Evolutionary conservation across 2,888 invertebrate genomes (phyloP), one percentile per base, ranked within the genome.

Genomic region (Trichacis sp.): DNA sequence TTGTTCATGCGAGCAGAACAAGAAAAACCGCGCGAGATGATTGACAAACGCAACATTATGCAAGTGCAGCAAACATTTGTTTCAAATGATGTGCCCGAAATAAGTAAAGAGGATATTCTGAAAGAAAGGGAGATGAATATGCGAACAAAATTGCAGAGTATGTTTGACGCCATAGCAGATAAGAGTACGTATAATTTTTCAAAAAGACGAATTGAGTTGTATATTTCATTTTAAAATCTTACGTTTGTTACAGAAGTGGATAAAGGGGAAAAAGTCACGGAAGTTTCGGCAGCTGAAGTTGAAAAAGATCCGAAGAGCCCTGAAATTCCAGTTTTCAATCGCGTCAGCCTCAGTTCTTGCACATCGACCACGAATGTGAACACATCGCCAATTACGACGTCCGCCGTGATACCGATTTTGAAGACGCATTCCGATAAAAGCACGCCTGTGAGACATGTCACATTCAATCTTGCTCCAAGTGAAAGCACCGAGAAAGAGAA

Each of bases 101-200:
- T 84, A n/a, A 79, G 78, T 33, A 84, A 78, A 49, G 78, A 79
- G 15, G 84, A 84, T 47, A 80, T 84, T 48, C 70, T 77, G 1
- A 77, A 79, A 38, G 83, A 83, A 82, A 74, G 83, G n/a, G 77
- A 83, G 61, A 83, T 77, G 0, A 83, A 81, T 45, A 82, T 84
- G 82, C 78, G 77, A 29, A 73, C 77, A 0, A 78, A 82, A 52
- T 70, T 84, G 11, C 80, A 82, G 49, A 84, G 81, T 42, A 84
- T 84, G 84, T 83, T 83, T 20, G 79, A 84, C 58, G 84, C 83
- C 1, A 82, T 83, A 68, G n/a, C n/a, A n/a, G n/a, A n/a, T n/a
- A n/a, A n/a, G n/a, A n/a, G n/a, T n/a, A n/a, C n/a, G n/a, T n/a
- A n/a, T n/a, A n/a, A n/a, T n/a, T n/a, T n/a, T n/a, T n/a, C n/a